phyloP scores from a whole-genome alignment of 1,140 invertebrate genomes.

The Cydia splendana region DNA sequence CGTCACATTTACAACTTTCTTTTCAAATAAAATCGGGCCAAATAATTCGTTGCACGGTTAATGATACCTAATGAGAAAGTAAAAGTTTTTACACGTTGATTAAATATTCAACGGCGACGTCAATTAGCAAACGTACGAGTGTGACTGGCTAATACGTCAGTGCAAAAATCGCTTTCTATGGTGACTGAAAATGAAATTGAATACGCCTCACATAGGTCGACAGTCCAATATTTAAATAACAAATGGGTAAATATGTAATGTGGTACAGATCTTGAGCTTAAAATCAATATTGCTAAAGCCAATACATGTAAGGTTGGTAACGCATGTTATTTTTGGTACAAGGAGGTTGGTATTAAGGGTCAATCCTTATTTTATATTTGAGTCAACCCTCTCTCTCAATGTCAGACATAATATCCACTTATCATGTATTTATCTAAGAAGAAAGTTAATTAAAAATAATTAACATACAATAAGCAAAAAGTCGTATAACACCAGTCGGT shows the following conservation, averaged over 20 bases:
- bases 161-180: conserved; percentile 47
- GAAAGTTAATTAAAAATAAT: too few species aligned
- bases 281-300: conserved; percentile 51
- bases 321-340: conserved; percentile 9
- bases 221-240: conserved; percentile 52
- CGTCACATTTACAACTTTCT: conserved; percentile 24
- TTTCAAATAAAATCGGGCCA: conserved; percentile 30
- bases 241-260: conserved; percentile 55
- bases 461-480: too few species aligned
- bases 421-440: too few species aligned
- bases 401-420: too few species aligned
- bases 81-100: conserved; percentile 27
- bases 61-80: conserved; percentile 31
- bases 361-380: too few species aligned
- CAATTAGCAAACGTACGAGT: conserved; percentile 4
- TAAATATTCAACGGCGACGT: conserved; percentile 10
- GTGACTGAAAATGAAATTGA: conserved; percentile 51
- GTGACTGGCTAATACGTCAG: background rate
- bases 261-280: conserved; percentile 43
- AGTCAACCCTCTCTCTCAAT: too few species aligned
- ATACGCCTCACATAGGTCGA: conserved; percentile 39
- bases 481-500: too few species aligned
- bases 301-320: conserved; percentile 34
- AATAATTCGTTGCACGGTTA: conserved; percentile 23
- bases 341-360: background rate